phyloP scores from a whole-genome alignment of 2,888 invertebrate genomes.

The Cosmia trapezina region DNA sequence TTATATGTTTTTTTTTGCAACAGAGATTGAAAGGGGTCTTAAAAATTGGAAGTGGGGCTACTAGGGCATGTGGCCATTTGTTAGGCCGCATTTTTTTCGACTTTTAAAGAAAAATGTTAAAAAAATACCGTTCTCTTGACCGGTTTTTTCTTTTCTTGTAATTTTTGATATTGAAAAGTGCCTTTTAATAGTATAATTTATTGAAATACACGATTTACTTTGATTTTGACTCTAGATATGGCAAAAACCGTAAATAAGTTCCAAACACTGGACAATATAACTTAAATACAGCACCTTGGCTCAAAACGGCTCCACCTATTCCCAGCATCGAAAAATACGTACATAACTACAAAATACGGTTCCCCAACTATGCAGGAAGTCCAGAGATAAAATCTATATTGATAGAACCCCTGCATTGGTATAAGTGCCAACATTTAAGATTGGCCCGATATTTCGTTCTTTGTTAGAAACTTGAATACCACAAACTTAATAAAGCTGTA shows the following conservation, averaged over 20 bases:
- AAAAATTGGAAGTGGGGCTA: no score
- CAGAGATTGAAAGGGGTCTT: no score
- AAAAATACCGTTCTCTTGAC: no score
- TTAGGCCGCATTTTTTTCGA: no score
- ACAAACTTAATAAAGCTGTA: constrained; percentile 46
- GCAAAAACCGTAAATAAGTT: not conserved
- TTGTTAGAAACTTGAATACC: constrained; percentile 55
- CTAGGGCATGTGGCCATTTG: no score
- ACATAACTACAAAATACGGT: constrained; percentile 51
- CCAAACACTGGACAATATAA: not conserved
- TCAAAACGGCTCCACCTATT: constrained; percentile 6
- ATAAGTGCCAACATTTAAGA: constrained; percentile 63
- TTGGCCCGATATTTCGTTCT: constrained; percentile 55
- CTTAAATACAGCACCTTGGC: constrained; percentile 11
- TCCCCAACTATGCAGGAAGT: constrained; percentile 51
- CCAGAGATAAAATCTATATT: constrained; percentile 67
- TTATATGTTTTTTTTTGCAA: no score
- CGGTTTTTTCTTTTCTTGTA: no score
- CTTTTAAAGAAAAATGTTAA: no score
- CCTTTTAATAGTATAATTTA: not conserved
- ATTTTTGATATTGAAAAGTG: not conserved
- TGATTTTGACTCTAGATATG: no score
- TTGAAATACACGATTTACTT: not conserved
- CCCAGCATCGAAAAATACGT: constrained; percentile 32
- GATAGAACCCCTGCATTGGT: constrained; percentile 51